phyloP scores from a whole-genome alignment of 2,888 invertebrate species.

The Cylindroiulus punctatus region DNA sequence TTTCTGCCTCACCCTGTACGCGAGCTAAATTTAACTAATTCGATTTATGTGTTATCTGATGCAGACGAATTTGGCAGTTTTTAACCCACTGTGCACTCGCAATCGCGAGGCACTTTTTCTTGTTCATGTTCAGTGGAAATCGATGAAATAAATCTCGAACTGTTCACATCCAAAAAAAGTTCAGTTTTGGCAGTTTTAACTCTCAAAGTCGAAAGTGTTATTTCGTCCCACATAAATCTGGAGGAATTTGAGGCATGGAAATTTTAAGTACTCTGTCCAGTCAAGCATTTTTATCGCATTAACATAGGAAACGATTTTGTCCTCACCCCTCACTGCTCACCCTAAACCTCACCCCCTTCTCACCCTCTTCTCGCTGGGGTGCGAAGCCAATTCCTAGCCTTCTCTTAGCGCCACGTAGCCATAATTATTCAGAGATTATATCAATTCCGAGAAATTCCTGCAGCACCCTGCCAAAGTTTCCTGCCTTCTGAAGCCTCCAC shows the following conservation, averaged over 20 bases:
- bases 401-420: background rate
- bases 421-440: conserved; percentile 32
- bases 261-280: conserved; percentile 32
- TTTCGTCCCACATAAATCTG: background rate
- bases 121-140: background rate
- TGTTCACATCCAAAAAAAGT: background rate
- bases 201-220: conserved; percentile 3
- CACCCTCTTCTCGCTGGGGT: background rate
- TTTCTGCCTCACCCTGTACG: too few relatives aligned
- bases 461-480: background rate
- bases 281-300: conserved; percentile 16
- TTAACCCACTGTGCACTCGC: conserved; percentile 3
- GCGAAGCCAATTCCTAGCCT: background rate
- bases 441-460: conserved; percentile 31
- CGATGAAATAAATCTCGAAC: background rate
- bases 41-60: too few relatives aligned
- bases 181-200: background rate
- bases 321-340: background rate
- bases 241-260: background rate
- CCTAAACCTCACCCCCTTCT: background rate
- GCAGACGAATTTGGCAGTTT: background rate
- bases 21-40: too few relatives aligned
- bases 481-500: background rate
- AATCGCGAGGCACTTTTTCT: background rate
- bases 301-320: conserved; percentile 15